Evolutionary conservation across 2,797 vertebrate genomes (phyloP).

Genomic region (Spheniscus humboldti): DNA sequence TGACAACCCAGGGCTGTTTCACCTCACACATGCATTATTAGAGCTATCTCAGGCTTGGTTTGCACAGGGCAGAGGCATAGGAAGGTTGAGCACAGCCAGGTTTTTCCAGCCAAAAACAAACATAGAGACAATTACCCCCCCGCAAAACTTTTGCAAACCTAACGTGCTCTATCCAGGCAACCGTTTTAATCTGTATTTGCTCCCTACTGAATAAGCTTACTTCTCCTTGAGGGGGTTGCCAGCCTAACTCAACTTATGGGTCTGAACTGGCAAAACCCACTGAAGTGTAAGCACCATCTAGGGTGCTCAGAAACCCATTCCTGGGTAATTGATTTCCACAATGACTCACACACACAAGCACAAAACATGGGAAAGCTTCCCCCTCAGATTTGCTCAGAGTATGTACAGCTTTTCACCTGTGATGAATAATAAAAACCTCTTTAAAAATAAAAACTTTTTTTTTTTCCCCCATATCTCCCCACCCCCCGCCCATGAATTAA

Average conservation of each 20-base stretch:
- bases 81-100: background rate
- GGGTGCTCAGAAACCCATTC: background rate
- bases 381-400: background rate
- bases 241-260: background rate
- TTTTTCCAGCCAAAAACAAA: background rate
- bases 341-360: background rate
- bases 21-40: fast-evolving
- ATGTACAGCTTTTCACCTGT: background rate
- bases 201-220: background rate
- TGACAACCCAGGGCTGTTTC: background rate
- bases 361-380: background rate
- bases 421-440: background rate
- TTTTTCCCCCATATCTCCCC: fast-evolving
- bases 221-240: background rate
- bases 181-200: background rate
- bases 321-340: background rate
- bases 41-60: background rate
- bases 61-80: background rate
- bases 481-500: background rate
- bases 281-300: background rate
- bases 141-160: background rate
- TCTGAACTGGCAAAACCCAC: background rate
- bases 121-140: background rate
- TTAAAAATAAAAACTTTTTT: background rate
- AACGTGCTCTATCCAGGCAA: background rate